Base-by-base conservation (phyloP, 35 echinoderm and acorn worm species). In the Apostichopus californicus region DNA sequence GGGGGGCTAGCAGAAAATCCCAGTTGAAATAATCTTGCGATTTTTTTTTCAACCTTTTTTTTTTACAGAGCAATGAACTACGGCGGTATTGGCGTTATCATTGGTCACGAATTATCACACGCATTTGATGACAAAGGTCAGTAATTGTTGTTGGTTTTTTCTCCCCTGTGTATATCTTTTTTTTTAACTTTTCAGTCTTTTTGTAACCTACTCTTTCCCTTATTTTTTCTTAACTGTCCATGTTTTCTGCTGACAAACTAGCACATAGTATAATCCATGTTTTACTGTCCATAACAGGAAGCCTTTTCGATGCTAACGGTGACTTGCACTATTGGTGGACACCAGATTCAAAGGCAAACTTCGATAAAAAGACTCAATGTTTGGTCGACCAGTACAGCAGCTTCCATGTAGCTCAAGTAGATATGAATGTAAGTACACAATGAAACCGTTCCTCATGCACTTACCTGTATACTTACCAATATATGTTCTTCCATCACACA, bases 31-130 rank as follows among this genome's bases (percentile, higher is more conserved):
- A 25, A 25, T 25, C 24, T 25, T 25, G 24, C 24, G 24, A 25
- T 25, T 25, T 25, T 25, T 25, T 25, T 25, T 25, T 25, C 24
- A 25, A 0, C 24, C 24, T 25, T 6, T 78, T n/a, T 0, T 21
- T 80, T 89, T 72, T 24, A 28, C 70, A 98, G 97, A 86, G 96
- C 97, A 26, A 94, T 96, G 88, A 98, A 98, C 84, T 98, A 98
- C 58, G 97, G 97, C 9, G 97, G 97, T 46, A 98, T 98, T 22
- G 97, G 97, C 28, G 90, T 98, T 9, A 93, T 98, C 9, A 98
- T 98, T 91, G 97, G 97, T 21, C 97, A 98, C 34, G 97, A 98
- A 81, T 78, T 98, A 71, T 94, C 79, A 64, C 97, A 98, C 57
- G 97, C 90, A 55, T 98, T 95, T 55, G 97, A 98, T 77, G 93